phyloP scores from a whole-genome alignment of 2,888 invertebrate genomes.

The Taenaris catops region DNA sequence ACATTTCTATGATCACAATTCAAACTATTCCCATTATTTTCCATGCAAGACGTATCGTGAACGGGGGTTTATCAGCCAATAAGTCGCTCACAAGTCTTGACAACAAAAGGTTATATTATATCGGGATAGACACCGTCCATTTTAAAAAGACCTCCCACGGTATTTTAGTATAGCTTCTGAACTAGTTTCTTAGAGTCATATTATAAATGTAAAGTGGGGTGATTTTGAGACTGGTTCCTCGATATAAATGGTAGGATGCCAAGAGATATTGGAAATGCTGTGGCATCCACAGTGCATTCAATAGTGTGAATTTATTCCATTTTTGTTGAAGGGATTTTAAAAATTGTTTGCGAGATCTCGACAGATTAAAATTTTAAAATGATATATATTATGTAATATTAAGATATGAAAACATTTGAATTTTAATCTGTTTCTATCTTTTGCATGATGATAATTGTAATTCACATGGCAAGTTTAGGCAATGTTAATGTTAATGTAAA shows the following conservation, averaged over 20 bases:
- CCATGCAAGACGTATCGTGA: constrained; percentile 21
- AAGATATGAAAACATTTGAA: too few relatives aligned
- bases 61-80: constrained; percentile 40
- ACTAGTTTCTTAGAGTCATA: constrained; percentile 16
- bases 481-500: too few relatives aligned
- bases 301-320: too few relatives aligned
- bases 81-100: constrained; percentile 34
- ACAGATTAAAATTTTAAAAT: too few relatives aligned
- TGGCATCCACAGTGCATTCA: constrained; percentile 37
- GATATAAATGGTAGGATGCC: constrained; percentile 40
- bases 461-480: too few relatives aligned
- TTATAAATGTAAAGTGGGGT: constrained; percentile 4
- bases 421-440: too few relatives aligned
- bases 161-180: constrained; percentile 13
- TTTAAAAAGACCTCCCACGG: constrained; percentile 23
- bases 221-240: constrained; percentile 31
- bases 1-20: constrained; percentile 20
- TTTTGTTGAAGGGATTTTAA: too few relatives aligned
- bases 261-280: constrained; percentile 43
- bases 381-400: too few relatives aligned
- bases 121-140: constrained; percentile 24
- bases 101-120: constrained; percentile 35
- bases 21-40: constrained; percentile 29
- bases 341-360: too few relatives aligned
- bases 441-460: too few relatives aligned